These are phyloP conservation scores for Cyprinella venusta DNA, from an alignment of 2,797 vertebrate genomes.

Conservation along the genomic window DNA sequence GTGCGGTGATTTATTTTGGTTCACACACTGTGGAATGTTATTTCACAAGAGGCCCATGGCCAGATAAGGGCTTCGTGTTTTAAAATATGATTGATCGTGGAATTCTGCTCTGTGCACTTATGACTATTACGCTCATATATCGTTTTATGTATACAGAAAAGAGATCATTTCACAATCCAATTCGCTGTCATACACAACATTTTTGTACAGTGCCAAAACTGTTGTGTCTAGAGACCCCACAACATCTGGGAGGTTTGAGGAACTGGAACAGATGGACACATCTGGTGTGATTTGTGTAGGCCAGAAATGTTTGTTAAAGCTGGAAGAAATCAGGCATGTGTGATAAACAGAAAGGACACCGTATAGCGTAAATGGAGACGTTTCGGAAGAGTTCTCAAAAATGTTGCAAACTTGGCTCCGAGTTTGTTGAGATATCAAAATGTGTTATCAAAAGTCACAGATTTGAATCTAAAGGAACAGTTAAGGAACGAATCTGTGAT, in stretches of 20 bases:
- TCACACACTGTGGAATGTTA: conserved; percentile 53
- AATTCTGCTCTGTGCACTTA: conserved; percentile 35
- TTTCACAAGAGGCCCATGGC: conserved; percentile 50
- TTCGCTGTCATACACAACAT: neutral
- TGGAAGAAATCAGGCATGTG: conserved; percentile 1
- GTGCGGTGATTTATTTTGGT: conserved; percentile 54
- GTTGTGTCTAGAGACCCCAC: conserved; percentile 25
- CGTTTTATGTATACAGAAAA: conserved; percentile 13
- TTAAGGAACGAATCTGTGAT: neutral
- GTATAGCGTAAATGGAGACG: neutral
- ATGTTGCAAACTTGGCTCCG: neutral
- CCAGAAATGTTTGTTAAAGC: conserved; percentile 9
- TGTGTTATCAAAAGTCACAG: neutral
- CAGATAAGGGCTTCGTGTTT: conserved; percentile 45
- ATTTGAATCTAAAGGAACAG: neutral
- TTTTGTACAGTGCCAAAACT: neutral
- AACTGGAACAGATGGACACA: conserved; percentile 17
- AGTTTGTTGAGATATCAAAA: neutral
- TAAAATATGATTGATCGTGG: conserved; percentile 41
- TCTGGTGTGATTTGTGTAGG: conserved; percentile 10
- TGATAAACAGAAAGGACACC: conserved; percentile 10
- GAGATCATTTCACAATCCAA: neutral
- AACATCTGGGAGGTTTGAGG: conserved; percentile 14
- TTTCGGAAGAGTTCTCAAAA: neutral
- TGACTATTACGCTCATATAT: neutral